Base-by-base conservation (phyloP, 2,113 vertebrate species). In the Colinus virginianus region DNA sequence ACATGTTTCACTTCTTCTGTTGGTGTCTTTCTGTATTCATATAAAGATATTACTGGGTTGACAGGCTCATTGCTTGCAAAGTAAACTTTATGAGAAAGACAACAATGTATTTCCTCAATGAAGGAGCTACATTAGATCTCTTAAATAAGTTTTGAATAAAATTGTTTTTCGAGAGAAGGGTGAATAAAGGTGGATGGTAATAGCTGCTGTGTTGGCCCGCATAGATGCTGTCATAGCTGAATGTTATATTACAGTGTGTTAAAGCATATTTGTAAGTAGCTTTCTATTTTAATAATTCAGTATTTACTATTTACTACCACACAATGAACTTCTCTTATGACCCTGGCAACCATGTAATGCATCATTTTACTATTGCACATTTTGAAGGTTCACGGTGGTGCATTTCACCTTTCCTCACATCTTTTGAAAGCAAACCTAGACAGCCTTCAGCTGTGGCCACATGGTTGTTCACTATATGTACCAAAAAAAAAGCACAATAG, bases 231-330 rank as follows among this genome's bases (percentile, higher is more conserved):
- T 78, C 22, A 34, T 62, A 66, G 34, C 64, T 78, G 56, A 81
- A 49, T 36, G 36, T 34, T 90, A 9, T 30, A 23, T 78, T 89
- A 30, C 36, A 71, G 14, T 28, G 20, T 34, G 12, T 63, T 81
- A 8, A 20, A 53, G n/a, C 7, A 68, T 30, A 62, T 77, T 72
- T 75, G 46, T 34, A 49, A 63, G 67, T 85, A 87, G 51, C 45
- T 71, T 88, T 87, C 40, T 3, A 23, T 75, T 94, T 75, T 49
- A 87, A 78, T 90, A 90, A 90, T 93, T 95, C 69, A 88, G 53
- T 68, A 69, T 88, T 87, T 88, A 40, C 56, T 75, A 8, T 81
- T 88, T 90, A 25, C 53, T 76, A 43, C 76, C 42, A 66, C 43
- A 53, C 21, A 58, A 32, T 25, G 80, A 82, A 77, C 21, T 53